Base-by-base conservation (phyloP, 1,140 invertebrate genomes). In the Spodoptera frugiperda region DNA sequence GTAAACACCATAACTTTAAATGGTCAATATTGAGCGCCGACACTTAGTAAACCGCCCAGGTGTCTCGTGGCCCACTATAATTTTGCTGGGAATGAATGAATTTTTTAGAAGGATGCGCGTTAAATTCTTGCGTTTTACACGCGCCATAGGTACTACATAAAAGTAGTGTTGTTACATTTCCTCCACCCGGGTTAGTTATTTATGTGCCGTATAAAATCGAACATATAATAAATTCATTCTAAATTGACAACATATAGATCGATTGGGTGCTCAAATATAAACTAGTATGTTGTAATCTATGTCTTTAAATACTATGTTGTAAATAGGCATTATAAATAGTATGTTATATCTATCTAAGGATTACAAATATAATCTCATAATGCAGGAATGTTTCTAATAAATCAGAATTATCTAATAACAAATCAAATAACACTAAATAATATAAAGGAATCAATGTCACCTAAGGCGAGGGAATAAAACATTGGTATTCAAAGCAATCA, bases 401-500 rank as follows among this genome's bases (percentile, higher is more conserved):
- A 61, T 61, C 57, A 44, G 61, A 14, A 49, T 65, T 14, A 49
- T 48, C 15, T 48, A 48, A 48, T 10, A 48, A 48, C 39, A 65
- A 48, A 65, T 21, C 11, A 65, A 46, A 19, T 46, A 48, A 46
- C 14, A 63, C 14, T 39, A 46, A 15, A 12, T 10, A 44, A 12
- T 21, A 48, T 48, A 25, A 48, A 17, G 17, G 48, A 48, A 65
- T 21, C 19, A 65, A 65, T 65, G 39, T 63, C 57, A 53, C 72
- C 46, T 63, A 63, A 63, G 46, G 57, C 59, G 15, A 53, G 33
- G 30, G 17, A 61, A 55, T 44, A 59, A 73, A 72, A 59, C 48
- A 65, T 53, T 51, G 57, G 15, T 48, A 21, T 49, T 39, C 73
- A 84, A 90, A 91, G 87, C 87, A 85, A 85, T 78, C 80, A 82